Percentiles rank a stretch among this genome's conserved stretches.
phyloP scores from a whole-genome alignment of 2,797 vertebrate species.

The Urocyon cinereoargenteus region DNA sequence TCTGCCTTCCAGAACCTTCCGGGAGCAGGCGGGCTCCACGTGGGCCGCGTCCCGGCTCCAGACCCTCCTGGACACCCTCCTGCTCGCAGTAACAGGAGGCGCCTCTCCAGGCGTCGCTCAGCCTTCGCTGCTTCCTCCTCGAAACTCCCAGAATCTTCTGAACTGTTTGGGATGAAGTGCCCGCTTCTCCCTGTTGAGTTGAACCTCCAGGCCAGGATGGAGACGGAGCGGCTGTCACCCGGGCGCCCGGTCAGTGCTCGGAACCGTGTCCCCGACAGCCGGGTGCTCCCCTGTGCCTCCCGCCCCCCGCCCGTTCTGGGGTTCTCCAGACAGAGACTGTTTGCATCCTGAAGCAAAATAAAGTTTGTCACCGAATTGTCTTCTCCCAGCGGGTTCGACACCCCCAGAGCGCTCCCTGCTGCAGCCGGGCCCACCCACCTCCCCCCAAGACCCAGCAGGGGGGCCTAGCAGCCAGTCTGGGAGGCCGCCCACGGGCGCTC shows the following conservation, averaged over 20 bases:
- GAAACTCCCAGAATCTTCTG: background rate
- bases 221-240: too few species aligned
- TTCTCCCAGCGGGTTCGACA: background rate
- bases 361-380: background rate
- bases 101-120: background rate
- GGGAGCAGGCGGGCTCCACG: too few species aligned
- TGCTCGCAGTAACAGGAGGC: too few species aligned
- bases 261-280: too few species aligned
- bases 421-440: background rate
- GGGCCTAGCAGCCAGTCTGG: too few species aligned
- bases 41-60: rapidly evolving
- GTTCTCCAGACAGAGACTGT: background rate
- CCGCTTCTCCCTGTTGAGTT: background rate
- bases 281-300: too few species aligned
- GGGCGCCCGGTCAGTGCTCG: too few species aligned
- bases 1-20: too few species aligned
- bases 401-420: background rate
- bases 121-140: background rate
- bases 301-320: rapidly evolving
- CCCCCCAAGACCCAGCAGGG: background rate
- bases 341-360: rapidly evolving
- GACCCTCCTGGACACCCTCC: background rate
- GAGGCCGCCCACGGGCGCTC: background rate
- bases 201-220: background rate
- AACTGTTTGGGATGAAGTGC: background rate